These are phyloP conservation scores for Rhinoraja longicauda DNA, from an alignment of 2,797 vertebrate species.

Conservation along the genomic window DNA sequence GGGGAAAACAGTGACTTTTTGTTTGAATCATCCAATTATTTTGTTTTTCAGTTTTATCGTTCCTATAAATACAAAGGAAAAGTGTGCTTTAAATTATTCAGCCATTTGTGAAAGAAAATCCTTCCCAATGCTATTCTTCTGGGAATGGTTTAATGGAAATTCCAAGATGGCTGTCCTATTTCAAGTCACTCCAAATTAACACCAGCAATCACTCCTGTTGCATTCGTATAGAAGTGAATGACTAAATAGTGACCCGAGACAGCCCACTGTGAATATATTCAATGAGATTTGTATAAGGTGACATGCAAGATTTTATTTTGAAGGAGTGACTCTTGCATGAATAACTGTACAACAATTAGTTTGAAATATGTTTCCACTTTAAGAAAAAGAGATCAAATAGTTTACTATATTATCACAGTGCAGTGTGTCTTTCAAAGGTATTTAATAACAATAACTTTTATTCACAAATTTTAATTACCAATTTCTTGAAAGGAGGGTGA, in stretches of 20 bases:
- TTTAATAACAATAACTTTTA: neutral
- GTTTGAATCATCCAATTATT: neutral
- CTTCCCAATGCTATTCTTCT: neutral
- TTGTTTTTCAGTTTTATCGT: neutral
- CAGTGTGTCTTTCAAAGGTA: neutral
- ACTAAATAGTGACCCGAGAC: neutral
- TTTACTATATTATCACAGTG: neutral
- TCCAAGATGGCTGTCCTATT: constrained; percentile 4
- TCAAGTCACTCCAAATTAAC: neutral
- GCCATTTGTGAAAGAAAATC: neutral
- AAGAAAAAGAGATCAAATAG: neutral
- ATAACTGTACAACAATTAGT: neutral
- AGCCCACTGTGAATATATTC: neutral
- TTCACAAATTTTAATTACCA: neutral
- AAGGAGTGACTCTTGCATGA: neutral
- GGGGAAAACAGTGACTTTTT: neutral
- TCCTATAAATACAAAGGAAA: neutral
- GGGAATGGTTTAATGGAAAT: neutral
- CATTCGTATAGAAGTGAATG: neutral
- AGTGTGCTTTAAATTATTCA: neutral
- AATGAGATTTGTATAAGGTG: neutral
- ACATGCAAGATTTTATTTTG: neutral
- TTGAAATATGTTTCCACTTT: neutral
- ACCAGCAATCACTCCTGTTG: neutral
- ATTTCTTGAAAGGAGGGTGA: neutral